Base-by-base conservation (phyloP, 2,888 invertebrate species). In the Athetis lepigone region DNA sequence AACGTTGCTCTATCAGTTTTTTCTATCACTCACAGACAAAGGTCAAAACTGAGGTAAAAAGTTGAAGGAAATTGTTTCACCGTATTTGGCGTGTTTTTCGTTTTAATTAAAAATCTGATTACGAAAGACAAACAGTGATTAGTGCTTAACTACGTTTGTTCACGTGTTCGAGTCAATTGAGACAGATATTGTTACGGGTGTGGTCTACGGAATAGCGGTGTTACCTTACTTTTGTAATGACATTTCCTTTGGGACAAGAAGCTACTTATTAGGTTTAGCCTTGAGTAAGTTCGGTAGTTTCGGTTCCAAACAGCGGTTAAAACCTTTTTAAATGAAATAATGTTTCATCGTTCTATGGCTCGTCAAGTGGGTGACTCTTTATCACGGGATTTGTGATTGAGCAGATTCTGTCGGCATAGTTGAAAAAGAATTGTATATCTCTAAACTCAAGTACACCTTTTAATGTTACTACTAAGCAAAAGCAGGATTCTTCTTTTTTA, bases 31-130 rank as follows among this genome's bases (percentile, higher is more conserved):
- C 19, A 39, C 39, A 39, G 19, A 43, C 40, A 42, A 55, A 29
- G 6, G 23, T 50, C 25, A 58, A 46, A 51, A 8, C 18, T 13
- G 13, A 33, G 1, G 33, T 2, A 33, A 13, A 33, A 33, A 4
- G 33, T 13, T 13, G 9, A 29, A 29, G 23, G 2, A 56, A 37
- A 56, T 18, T 16, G 19, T 49, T 39, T 5, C 37, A 23, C 8
- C 11, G 27, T 37, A 4, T 58, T 50, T 25, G 25, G 23, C 40
- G 36, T 18, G 43, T 37, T 49, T 37, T 52, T 54, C 23, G 36
- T 52, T 61, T 49, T 57, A 56, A 56, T 72, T 56, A 57, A 56
- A 72, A 59, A 36, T 58, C 40, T 36, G 46, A 60, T 72, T 55
- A 60, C 8, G 29, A 42, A 54, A 49, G 27, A 47, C 39, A 60